Evolutionary conservation across 2,113 vertebrate species (phyloP), one percentile per base, ranked within the genome.

Genomic region (Panthera leo): DNA sequence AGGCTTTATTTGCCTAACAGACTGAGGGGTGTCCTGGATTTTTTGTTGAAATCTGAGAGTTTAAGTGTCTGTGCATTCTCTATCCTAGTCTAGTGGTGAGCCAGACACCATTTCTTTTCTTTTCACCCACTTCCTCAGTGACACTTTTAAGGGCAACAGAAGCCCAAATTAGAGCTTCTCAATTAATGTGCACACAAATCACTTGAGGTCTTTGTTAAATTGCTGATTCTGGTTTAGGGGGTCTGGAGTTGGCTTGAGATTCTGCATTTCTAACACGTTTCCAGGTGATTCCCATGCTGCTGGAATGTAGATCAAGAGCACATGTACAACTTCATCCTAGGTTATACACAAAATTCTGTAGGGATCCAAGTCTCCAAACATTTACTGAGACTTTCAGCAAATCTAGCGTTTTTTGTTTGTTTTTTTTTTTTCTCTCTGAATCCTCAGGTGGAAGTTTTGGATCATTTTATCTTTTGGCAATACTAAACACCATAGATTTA

Each of bases 1-100:
- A 94, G 3, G 73, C 73, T 97, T 97, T 76, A 89, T 97, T 97
- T 96, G 39, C 42, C 90, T 96, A 85, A 91, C 89, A 89, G 87
- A 39, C 58, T 78, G 36, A 83, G 31, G 71, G 78, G 36, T 39
- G 95, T 97, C 92, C 45, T 91, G 71, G 36, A 65, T n/a, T 87
- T 96, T 95, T 85, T 15, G 25, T 9, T 96, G 94, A 85, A 95
- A 91, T 76, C 10, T 16, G 87, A 63, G 70, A 76, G 10, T 92
- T 79, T 39, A 86, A 76, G 51, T 45, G 34, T 75, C 70, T 70
- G 19, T 86, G 16, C 15, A 4, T 68, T 94, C 70, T 93, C 61
- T 61, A 5, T 65, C 83, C 29, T 2, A 61, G 39, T 82, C 82
- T 78, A 42, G 29, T 78, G 53, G 27, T 36, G 21, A 80, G 42